A percentile compares a stretch with the other conserved stretches of the same genome.
phyloP scores from a whole-genome alignment of 2,113 vertebrate genomes.

The Peromyscus leucopus region DNA sequence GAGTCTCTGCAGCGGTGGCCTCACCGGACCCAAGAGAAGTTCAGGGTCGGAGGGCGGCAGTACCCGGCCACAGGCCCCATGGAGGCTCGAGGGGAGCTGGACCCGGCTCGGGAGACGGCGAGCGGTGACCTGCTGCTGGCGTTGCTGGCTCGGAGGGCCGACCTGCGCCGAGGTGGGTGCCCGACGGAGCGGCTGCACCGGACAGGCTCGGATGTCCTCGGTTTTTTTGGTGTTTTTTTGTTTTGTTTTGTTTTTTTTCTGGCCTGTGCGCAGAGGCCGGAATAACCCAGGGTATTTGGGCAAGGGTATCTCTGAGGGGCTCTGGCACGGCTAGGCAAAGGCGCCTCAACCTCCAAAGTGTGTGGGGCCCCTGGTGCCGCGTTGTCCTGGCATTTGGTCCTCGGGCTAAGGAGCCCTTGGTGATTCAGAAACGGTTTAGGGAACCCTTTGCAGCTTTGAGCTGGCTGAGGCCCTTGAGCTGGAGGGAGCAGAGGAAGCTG shows the following conservation, averaged over 20 bases:
- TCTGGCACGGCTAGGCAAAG: neutral
- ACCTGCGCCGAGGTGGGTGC: constrained; percentile 89
- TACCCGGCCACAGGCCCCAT: constrained; percentile 81
- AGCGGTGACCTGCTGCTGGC: constrained; percentile 89
- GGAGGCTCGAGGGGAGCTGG: constrained; percentile 85
- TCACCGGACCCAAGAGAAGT: constrained; percentile 17
- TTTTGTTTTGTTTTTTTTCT: neutral
- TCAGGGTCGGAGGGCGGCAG: neutral
- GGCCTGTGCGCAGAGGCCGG: neutral
- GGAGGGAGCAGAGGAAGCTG: neutral
- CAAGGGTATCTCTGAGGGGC: neutral
- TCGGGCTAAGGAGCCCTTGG: accelerated
- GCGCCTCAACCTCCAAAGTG: neutral
- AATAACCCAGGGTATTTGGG: neutral
- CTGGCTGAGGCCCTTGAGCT: neutral
- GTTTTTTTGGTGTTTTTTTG: neutral
- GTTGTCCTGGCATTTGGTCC: neutral
- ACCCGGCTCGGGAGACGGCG: constrained; percentile 82
- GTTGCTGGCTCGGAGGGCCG: constrained; percentile 89
- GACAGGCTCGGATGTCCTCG: neutral
- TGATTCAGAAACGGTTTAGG: neutral
- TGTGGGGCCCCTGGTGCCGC: neutral
- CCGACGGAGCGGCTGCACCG: neutral
- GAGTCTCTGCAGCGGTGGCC: neutral
- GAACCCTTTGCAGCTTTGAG: no score